Percentiles rank a stretch among this genome's conserved stretches.
Conservation (phyloP, 2,797 vertebrate genomes). For the Gambelia wislizenii region DNA sequence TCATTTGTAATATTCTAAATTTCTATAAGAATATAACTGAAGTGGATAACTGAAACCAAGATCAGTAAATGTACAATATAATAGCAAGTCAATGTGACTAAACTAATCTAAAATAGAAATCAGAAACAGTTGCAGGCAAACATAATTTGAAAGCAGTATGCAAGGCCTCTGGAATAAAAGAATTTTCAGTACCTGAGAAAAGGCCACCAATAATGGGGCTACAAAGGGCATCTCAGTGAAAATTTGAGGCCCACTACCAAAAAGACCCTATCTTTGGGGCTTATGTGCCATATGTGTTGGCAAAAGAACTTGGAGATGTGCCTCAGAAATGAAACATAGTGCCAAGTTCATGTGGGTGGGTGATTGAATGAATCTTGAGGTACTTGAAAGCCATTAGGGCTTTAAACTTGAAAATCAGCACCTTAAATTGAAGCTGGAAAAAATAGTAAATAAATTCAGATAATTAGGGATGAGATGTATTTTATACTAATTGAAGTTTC, state of each 20-base stretch:
- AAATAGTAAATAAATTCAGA: background rate
- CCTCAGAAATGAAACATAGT: background rate
- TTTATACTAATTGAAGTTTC: background rate
- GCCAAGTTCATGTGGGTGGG: background rate
- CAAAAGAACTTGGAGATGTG: background rate
- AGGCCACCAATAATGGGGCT: background rate
- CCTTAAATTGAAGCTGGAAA: background rate
- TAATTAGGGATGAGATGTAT: background rate
- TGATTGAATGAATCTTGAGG: background rate
- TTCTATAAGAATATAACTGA: background rate
- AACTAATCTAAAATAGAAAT: background rate
- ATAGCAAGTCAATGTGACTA: too few relatives aligned
- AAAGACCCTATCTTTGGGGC: background rate
- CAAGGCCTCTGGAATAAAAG: background rate
- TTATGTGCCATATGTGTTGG: background rate
- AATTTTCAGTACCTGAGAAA: background rate
- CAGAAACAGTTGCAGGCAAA: background rate
- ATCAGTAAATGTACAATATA: background rate
- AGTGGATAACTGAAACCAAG: background rate
- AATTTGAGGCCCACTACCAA: background rate
- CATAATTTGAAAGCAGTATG: background rate
- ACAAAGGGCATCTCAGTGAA: background rate
- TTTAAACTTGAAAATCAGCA: background rate
- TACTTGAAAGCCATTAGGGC: background rate
- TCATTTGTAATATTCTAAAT: background rate